A percentile compares a stretch with the other conserved stretches of the same genome.
phyloP scores from a whole-genome alignment of 2,888 invertebrate species.

The Tanypteryx hageni region DNA sequence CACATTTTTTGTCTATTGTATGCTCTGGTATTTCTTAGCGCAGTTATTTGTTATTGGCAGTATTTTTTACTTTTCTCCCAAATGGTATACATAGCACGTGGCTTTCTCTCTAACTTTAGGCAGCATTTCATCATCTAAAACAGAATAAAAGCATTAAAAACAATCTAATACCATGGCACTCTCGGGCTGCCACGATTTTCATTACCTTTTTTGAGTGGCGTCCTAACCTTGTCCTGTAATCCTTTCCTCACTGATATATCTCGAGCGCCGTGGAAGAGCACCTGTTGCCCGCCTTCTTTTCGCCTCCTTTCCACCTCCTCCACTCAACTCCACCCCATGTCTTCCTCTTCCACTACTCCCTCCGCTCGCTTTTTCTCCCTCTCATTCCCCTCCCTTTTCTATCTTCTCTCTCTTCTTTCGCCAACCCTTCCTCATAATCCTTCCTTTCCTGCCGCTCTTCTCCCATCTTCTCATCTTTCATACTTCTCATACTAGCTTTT shows the following conservation, averaged over 20 bases:
- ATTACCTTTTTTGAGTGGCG: constrained; percentile 25
- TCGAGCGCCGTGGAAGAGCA: constrained; percentile 25
- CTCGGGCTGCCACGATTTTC: neutral
- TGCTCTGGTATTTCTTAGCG: too few species aligned
- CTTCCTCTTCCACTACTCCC: neutral
- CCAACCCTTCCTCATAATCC: neutral
- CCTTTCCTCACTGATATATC: neutral
- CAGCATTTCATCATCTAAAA: neutral
- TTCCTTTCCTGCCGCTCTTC: neutral
- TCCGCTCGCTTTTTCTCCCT: neutral
- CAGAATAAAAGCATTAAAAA: neutral
- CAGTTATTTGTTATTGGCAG: too few species aligned
- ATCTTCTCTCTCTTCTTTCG: neutral
- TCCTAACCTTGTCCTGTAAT: constrained; percentile 50
- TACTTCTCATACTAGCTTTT: neutral
- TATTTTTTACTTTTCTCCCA: neutral
- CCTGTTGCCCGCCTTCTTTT: constrained; percentile 41
- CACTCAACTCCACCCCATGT: neutral
- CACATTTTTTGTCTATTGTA: too few species aligned
- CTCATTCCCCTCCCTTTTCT: neutral
- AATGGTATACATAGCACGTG: neutral
- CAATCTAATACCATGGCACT: neutral
- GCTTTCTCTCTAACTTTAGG: neutral
- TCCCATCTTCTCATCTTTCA: neutral
- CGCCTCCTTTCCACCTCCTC: neutral